Conservation (phyloP, 2,113 vertebrate species). For the Archilochus colubris region DNA sequence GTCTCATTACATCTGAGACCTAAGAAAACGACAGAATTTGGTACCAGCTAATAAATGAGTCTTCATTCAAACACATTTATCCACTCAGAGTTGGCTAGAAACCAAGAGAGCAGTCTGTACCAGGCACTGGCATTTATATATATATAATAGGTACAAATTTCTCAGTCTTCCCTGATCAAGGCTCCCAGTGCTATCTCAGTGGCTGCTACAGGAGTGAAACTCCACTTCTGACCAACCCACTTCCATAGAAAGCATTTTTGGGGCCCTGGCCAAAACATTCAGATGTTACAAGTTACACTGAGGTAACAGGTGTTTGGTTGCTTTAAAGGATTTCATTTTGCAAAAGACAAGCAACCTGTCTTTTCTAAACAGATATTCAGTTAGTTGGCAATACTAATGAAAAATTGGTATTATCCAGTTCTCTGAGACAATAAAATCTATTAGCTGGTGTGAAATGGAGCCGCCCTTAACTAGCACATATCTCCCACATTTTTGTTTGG, state of each 20-base stretch:
- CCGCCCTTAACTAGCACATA: neutral
- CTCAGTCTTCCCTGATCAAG: fast-evolving
- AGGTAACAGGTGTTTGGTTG: neutral
- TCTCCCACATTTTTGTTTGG: neutral
- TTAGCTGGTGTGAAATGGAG: neutral
- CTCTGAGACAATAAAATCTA: neutral
- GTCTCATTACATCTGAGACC: neutral
- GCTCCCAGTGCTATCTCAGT: neutral
- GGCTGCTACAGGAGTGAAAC: neutral
- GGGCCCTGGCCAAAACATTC: neutral
- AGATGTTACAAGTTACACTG: neutral
- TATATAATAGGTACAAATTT: neutral
- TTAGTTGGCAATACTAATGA: neutral
- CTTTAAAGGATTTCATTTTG: neutral
- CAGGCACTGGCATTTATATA: neutral
- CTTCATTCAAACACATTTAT: neutral
- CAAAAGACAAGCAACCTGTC: neutral
- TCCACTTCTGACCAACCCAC: neutral
- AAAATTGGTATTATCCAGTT: neutral
- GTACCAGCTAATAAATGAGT: neutral
- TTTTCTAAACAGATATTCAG: neutral
- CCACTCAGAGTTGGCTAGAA: neutral
- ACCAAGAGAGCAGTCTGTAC: neutral
- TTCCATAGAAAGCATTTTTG: neutral
- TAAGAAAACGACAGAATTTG: neutral